phyloP scores from a whole-genome alignment of 2,888 invertebrate genomes.

The Ptychoptera albimana region DNA sequence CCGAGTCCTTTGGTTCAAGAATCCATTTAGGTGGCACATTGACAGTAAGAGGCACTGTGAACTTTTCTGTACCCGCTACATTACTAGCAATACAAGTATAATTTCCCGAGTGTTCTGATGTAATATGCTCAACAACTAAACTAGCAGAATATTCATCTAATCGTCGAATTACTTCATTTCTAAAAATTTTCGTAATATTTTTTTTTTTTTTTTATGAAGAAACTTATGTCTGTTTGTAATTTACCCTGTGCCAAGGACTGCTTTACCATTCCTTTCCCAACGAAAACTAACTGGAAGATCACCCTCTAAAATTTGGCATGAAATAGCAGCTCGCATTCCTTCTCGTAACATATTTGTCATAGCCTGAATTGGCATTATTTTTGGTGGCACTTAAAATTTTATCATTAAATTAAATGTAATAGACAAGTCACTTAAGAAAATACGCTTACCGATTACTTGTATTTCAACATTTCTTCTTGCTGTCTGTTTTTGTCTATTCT shows the following conservation, averaged over 20 bases:
- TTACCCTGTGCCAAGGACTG: slow-evolving; percentile 47
- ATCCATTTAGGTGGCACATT: slow-evolving; percentile 85
- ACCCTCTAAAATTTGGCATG: slow-evolving; percentile 81
- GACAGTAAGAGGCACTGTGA: slow-evolving; percentile 64
- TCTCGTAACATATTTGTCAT: slow-evolving; percentile 66
- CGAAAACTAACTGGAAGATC: slow-evolving; percentile 82
- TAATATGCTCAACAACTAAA: slow-evolving; percentile 70
- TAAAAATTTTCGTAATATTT: slow-evolving; percentile 8
- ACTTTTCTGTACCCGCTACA: slow-evolving; percentile 63
- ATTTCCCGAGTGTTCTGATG: slow-evolving; percentile 74
- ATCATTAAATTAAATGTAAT: background rate
- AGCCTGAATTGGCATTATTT: slow-evolving; percentile 68
- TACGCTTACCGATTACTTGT: slow-evolving; percentile 46
- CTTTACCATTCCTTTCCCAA: slow-evolving; percentile 79
- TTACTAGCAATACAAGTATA: slow-evolving; percentile 82
- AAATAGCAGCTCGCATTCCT: slow-evolving; percentile 77
- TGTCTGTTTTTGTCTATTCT: slow-evolving; percentile 65
- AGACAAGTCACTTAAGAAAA: background rate
- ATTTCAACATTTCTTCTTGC: slow-evolving; percentile 61
- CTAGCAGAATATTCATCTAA: slow-evolving; percentile 77
- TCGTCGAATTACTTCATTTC: slow-evolving; percentile 39
- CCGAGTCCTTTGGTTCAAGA: slow-evolving; percentile 68
- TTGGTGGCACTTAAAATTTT: slow-evolving; percentile 52
- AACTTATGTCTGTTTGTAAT: slow-evolving; percentile 6
- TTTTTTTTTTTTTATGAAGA: background rate